Conservation (phyloP, 1,140 invertebrate species). For the Drosophila setifemur region DNA sequence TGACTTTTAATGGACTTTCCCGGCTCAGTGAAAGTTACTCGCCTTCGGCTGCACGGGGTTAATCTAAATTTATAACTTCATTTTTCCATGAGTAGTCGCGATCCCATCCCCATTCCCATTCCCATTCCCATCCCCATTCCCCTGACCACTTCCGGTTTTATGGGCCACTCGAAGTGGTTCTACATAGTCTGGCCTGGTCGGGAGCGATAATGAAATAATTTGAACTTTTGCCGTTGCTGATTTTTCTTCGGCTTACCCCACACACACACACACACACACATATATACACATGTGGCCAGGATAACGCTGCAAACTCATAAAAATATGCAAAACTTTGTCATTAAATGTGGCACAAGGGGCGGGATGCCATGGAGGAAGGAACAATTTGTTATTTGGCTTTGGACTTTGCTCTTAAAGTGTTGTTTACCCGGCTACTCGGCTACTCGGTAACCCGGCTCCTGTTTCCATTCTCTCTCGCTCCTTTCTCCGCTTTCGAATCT, state of each 20-base stretch:
- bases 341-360: conserved; percentile 62
- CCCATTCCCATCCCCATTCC: not conserved
- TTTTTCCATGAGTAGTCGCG: conserved; percentile 59
- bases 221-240: conserved; percentile 63
- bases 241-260: conserved; percentile 56
- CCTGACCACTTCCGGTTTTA: conserved; percentile 24
- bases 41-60: conserved; percentile 52
- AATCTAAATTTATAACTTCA: conserved; percentile 80
- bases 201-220: conserved; percentile 78
- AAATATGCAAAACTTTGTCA: conserved; percentile 80
- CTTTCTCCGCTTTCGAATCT: conserved; percentile 9
- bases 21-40: conserved; percentile 32
- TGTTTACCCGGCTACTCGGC: conserved; percentile 44
- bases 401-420: conserved; percentile 68
- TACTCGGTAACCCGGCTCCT: not conserved
- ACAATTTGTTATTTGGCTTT: conserved; percentile 73
- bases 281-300: conserved; percentile 11
- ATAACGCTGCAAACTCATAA: conserved; percentile 68
- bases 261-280: not conserved
- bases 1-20: conserved; percentile 73
- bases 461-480: not conserved
- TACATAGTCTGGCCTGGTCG: conserved; percentile 46
- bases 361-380: conserved; percentile 36
- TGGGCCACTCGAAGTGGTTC: too few relatives aligned
- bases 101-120: not conserved